Evolutionary conservation across 2,113 vertebrate species (phyloP).

Genomic region (Phyllopteryx taeniolatus): DNA sequence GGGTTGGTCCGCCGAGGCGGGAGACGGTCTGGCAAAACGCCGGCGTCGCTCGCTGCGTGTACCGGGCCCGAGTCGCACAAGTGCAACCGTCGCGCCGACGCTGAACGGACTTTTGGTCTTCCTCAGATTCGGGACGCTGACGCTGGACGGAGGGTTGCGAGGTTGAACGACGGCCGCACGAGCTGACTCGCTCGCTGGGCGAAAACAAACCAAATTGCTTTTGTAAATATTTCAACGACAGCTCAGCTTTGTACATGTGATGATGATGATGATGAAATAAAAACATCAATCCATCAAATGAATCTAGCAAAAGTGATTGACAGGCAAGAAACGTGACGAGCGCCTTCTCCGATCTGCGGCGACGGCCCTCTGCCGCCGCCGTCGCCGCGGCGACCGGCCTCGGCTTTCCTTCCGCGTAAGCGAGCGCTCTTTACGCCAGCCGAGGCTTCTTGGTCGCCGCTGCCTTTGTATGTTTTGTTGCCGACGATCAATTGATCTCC

Average conservation of each 20-base stretch:
- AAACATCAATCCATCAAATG: background rate
- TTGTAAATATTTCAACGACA: background rate
- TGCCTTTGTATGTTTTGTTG: no score
- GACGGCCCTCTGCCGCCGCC: constrained; percentile 54
- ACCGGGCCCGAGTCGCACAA: no score
- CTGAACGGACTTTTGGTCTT: background rate
- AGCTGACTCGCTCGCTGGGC: no score
- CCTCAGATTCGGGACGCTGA: constrained; percentile 74
- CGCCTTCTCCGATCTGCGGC: constrained; percentile 46
- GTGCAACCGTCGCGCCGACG: background rate
- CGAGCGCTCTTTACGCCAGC: background rate
- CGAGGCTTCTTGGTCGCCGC: no score
- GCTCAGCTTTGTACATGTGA: constrained; percentile 1
- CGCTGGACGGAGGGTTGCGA: constrained; percentile 71
- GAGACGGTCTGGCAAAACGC: no score
- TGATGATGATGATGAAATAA: background rate
- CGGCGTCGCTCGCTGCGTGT: no score
- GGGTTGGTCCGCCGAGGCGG: no score
- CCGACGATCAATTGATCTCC: no score
- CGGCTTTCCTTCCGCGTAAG: constrained; percentile 24
- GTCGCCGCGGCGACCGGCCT: constrained; percentile 53
- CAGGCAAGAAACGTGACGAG: background rate
- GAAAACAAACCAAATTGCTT: background rate
- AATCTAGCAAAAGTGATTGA: background rate
- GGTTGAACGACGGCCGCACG: constrained; percentile 38